These are phyloP conservation scores for Motacilla alba DNA, from an alignment of 2,113 vertebrate genomes.

Conservation along the genomic window DNA sequence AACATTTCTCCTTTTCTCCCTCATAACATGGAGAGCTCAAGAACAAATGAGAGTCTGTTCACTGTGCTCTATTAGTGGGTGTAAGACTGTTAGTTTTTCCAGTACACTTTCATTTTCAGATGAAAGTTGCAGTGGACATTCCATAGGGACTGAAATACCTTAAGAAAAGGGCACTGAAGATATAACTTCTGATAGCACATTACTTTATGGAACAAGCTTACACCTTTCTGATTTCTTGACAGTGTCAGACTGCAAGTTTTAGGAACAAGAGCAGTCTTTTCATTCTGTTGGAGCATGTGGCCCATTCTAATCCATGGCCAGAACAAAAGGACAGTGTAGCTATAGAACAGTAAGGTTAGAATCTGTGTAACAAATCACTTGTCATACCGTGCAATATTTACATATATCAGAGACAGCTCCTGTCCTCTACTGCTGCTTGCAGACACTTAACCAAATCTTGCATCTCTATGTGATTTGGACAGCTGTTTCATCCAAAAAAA, in stretches of 20 bases:
- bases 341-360: background rate
- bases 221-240: background rate
- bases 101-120: background rate
- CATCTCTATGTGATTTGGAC: no score
- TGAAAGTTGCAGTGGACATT: background rate
- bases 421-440: background rate
- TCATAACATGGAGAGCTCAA: conserved; percentile 38
- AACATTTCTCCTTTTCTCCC: conserved; percentile 45
- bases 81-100: background rate
- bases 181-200: background rate
- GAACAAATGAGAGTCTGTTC: conserved; percentile 24
- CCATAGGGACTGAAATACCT: background rate
- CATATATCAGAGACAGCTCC: background rate
- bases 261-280: background rate
- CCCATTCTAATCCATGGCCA: background rate
- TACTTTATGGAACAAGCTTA: background rate
- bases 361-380: background rate
- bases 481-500: background rate
- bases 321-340: background rate
- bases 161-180: background rate
- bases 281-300: background rate
- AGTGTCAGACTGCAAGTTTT: background rate
- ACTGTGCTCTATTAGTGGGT: background rate
- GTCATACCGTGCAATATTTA: accelerated
- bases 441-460: background rate